phyloP scores from a whole-genome alignment of 2,797 vertebrate genomes.

The Schizothorax lantsangensis region DNA sequence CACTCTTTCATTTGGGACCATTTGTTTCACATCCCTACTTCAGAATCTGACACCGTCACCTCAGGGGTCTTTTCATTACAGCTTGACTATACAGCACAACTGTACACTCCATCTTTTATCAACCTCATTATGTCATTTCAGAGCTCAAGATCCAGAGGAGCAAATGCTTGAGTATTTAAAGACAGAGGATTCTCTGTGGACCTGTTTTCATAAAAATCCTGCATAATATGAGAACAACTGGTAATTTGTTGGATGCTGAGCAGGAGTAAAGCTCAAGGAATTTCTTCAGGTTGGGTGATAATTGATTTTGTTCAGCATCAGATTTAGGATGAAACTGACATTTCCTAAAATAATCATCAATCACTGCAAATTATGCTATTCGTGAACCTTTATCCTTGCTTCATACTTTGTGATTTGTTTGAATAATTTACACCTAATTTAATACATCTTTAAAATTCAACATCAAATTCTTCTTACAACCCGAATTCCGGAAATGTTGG shows the following conservation, averaged over 20 bases:
- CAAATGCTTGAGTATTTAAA: constrained; percentile 55
- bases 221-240: not conserved
- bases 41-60: constrained; percentile 49
- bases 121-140: constrained; percentile 19
- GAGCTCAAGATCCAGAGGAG: constrained; percentile 63
- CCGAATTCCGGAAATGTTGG: no score
- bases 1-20: constrained; percentile 47
- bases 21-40: constrained; percentile 61
- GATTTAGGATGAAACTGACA: not conserved
- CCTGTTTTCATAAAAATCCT: not conserved
- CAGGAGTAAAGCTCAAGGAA: constrained; percentile 35
- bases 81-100: constrained; percentile 66
- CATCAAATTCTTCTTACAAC: no score
- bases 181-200: constrained; percentile 44
- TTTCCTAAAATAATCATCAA: not conserved
- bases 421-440: not conserved
- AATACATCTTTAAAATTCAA: no score
- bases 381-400: not conserved
- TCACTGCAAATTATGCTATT: not conserved
- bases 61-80: constrained; percentile 56
- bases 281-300: constrained; percentile 56
- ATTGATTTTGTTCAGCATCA: not conserved
- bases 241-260: constrained; percentile 44
- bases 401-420: not conserved
- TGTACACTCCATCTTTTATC: constrained; percentile 62